Evolutionary conservation across 30 jellyfish, hydroid and myxozoan genomes (phyloP), one percentile per base, ranked within the genome.

Genomic region (Chrysaora quinquecirrha): DNA sequence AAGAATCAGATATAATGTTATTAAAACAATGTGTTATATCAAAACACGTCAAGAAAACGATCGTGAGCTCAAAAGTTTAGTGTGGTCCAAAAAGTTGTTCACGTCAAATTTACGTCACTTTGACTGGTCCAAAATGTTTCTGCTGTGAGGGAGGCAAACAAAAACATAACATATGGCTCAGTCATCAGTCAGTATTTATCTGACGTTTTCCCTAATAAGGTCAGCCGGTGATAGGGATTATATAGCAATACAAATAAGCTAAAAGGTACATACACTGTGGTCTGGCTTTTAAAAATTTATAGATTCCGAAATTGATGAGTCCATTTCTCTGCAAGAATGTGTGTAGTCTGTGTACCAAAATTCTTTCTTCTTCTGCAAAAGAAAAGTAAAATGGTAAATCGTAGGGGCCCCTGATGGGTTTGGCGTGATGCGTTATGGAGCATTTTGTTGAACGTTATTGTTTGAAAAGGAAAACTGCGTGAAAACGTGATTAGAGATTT

Each of bases 301-400:
- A 94, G 22, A 94, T 93, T 14, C 99, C 99, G 69, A 94, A 88
- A 82, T 94, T 94, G 52, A 94, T 94, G n/a, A 97, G 86, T 3
- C 99, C 99, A 88, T 94, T 75, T 75, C 99, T 73, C 46, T 94
- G 95, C 20, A 94, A 88, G 60, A 82, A 94, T 7, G 96, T 94
- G 70, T 85, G 99, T 1, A 94, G 78, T 25, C 99, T 79, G 24
- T 83, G 87, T 29, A 83, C 79, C 31, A 94, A 61, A 30, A 49
- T 30, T 32, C 74, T 72, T 25, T 74, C 94, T 31, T 84, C 87
- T 18, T 73, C 87, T 74, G 58, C 58, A 74, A 75, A 46, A 30
- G 31, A 25, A 11, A 61, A 6, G 9, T 43, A 43, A 16, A 43
- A 9, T 16, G 12, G 9, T 16, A 43, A 9, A 6, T 6, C 9